phyloP scores from a whole-genome alignment of 2,113 vertebrate species.

The Merops nubicus region DNA sequence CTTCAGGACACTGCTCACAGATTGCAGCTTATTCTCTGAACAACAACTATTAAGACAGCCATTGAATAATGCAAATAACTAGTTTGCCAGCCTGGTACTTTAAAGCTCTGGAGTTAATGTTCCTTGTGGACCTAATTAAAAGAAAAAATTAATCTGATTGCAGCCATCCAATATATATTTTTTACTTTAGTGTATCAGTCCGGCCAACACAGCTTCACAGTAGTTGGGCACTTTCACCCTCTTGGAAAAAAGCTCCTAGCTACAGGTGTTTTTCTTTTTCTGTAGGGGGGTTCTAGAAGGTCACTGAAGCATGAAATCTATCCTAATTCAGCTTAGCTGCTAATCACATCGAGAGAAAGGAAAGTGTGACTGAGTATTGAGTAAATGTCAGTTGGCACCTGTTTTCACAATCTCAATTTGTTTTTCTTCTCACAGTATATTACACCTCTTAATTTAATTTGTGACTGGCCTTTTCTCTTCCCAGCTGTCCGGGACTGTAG shows the following conservation, averaged over 20 bases:
- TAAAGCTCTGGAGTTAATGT: not conserved
- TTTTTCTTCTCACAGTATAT: conserved; percentile 77
- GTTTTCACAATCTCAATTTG: conserved; percentile 84
- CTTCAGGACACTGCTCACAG: not conserved
- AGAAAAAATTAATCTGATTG: not conserved
- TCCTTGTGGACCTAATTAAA: not conserved
- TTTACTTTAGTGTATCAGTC: not conserved
- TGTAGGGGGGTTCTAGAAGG: conserved; percentile 41
- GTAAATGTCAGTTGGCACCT: conserved; percentile 80
- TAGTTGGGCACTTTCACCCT: not conserved
- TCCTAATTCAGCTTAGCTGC: conserved; percentile 67
- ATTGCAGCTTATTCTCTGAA: not conserved
- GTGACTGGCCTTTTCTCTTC: conserved; percentile 58
- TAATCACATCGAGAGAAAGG: conserved; percentile 71
- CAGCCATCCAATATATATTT: not conserved
- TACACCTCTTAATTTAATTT: conserved; percentile 80
- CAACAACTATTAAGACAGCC: not conserved
- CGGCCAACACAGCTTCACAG: not conserved
- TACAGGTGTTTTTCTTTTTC: conserved; percentile 74
- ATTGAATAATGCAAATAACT: not conserved
- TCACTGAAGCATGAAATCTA: conserved; percentile 75
- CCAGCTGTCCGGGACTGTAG: conserved; percentile 69
- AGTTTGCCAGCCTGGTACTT: not conserved
- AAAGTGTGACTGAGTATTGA: conserved; percentile 63
- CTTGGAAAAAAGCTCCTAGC: conserved; percentile 14